Base-by-base conservation (phyloP, 2,797 vertebrate species). In the Tapirus indicus region DNA sequence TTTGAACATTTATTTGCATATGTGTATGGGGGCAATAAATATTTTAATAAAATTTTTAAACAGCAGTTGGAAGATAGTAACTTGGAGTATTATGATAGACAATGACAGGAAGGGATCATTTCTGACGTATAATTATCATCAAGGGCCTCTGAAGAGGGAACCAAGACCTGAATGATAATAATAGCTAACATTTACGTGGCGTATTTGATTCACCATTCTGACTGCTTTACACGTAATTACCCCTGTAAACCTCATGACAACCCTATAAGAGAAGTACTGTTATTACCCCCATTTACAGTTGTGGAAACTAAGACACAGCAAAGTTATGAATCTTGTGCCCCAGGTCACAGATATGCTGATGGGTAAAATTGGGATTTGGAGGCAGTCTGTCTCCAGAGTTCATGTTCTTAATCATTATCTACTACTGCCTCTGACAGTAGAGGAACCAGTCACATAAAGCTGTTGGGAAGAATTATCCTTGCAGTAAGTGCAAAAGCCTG, bases 401-500 rank as follows among this genome's bases (percentile, higher is more conserved):
- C 32, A 27, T 18, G 4, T 41, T 93, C n/a, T 77, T 92, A 80
- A 71, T 94, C 71, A 78, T 71, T n/a, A 75, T 35, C 72, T 58
- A 72, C 29, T 78, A 56, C 23, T 44, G 23, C 1, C 3, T 83
- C 56, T 79, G 64, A 83, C 0, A 56, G 66, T 9, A 62, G 29
- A 27, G 21, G 14, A n/a, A 49, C 21, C 60, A 66, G n/a, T 25
- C 47, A 3, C 60, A 88, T 68, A 85, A 88, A 91, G 21, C 38
- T 77, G 21, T 77, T 17, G n/a, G 54, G 44, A 94, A 94, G 52
- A 97, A 64, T 16, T 56, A 69, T 72, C 44, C 60, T 84, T 88
- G 38, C 29, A 83, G 38, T 52, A 49, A 56, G n/a, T 4, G 2
- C 35, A 69, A 79, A 69, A 56, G 13, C 41, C 18, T 29, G 25